Percentiles rank a stretch among this genome's conserved stretches.
Conservation (phyloP, 2,113 vertebrate genomes). For the Physeter macrocephalus region DNA sequence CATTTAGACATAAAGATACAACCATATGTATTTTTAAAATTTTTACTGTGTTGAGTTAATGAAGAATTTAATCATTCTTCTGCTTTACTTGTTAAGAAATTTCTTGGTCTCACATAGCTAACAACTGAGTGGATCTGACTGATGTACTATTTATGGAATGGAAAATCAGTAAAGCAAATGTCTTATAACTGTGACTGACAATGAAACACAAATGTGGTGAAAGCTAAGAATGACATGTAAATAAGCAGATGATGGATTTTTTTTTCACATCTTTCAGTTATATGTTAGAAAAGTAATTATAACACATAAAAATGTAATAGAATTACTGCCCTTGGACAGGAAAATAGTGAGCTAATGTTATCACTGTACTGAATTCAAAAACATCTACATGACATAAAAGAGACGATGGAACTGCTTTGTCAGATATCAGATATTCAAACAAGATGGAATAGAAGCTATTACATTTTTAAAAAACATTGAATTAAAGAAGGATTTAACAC, state of each 20-base stretch:
- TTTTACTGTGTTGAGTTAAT: not conserved
- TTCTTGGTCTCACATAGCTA: not conserved
- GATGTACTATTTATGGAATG: not conserved
- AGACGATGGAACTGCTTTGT: not conserved
- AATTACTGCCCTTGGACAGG: not conserved
- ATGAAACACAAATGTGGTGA: not conserved
- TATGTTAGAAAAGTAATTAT: constrained; percentile 1
- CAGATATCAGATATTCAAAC: not conserved
- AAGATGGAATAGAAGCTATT: not conserved
- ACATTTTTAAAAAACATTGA: not conserved
- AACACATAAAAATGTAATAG: not conserved
- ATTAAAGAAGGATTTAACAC: not conserved
- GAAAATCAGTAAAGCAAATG: not conserved
- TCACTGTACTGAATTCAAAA: not conserved
- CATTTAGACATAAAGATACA: not conserved
- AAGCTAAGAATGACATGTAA: not conserved
- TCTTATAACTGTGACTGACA: not conserved
- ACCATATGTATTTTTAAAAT: not conserved
- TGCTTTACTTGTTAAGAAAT: not conserved
- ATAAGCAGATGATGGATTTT: not conserved
- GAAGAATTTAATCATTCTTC: not conserved
- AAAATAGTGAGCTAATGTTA: not conserved
- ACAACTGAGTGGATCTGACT: not conserved
- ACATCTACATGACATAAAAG: not conserved
- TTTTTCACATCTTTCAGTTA: not conserved